Percentiles rank a stretch among this genome's conserved stretches.
phyloP scores from a whole-genome alignment of 2,113 vertebrate genomes.

The Ploceus nigricollis region DNA sequence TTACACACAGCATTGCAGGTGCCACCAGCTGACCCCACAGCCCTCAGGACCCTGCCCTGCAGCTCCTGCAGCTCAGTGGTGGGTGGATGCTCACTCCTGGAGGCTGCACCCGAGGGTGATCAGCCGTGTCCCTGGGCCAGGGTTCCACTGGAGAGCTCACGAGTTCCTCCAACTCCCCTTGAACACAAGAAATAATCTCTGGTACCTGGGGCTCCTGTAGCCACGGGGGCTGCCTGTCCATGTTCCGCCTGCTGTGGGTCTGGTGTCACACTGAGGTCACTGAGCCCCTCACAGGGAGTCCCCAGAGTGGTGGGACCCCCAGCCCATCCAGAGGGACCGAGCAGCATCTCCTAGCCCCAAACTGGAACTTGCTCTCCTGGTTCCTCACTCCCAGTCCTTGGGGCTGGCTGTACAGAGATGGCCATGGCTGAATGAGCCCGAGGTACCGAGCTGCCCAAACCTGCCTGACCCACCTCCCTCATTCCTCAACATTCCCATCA shows the following conservation, averaged over 20 bases:
- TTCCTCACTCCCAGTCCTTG: not conserved
- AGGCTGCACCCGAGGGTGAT: not conserved
- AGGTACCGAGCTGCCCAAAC: accelerated
- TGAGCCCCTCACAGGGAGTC: not conserved
- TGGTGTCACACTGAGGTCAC: not conserved
- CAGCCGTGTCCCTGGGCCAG: accelerated
- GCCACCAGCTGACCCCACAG: accelerated
- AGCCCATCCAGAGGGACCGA: accelerated
- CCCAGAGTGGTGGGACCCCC: not conserved
- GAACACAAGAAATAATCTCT: not conserved
- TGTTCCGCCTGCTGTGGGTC: not conserved
- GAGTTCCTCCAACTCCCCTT: not conserved
- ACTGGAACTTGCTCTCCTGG: not conserved
- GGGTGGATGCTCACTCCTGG: not conserved
- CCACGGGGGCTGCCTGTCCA: accelerated
- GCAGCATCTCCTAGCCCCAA: not conserved
- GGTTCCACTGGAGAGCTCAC: not conserved
- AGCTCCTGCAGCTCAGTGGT: not conserved
- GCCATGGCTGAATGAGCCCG: not conserved
- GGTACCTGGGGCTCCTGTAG: accelerated
- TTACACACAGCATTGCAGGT: accelerated
- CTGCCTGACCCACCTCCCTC: not conserved
- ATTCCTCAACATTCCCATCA: accelerated
- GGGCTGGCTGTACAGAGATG: not conserved
- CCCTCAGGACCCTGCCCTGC: not conserved